These are phyloP conservation scores for Cephus cinctus DNA, from an alignment of 1,140 invertebrate species.

Conservation along the genomic window DNA sequence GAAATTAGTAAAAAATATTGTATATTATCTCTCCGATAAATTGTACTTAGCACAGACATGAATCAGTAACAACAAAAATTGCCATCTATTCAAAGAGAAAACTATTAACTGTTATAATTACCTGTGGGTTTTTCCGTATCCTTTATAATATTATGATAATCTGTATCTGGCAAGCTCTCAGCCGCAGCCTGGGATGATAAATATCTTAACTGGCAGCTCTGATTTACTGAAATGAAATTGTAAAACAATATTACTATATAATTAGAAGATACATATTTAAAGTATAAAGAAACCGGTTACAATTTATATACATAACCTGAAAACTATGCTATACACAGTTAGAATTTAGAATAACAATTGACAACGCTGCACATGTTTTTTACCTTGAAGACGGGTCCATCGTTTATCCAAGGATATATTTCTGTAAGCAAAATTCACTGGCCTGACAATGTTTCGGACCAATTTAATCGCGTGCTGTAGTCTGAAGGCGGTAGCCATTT, in stretches of 20 bases:
- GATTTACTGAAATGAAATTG: conserved; percentile 18
- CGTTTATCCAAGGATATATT: conserved; percentile 16
- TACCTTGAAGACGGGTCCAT: conserved; percentile 26
- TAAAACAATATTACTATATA: conserved; percentile 7
- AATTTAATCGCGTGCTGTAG: conserved; percentile 26
- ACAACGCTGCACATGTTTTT: conserved; percentile 1
- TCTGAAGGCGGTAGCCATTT: conserved; percentile 28
- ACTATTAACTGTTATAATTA: conserved; percentile 39
- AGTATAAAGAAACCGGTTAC: background rate
- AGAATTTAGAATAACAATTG: conserved; percentile 5
- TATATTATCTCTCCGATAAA: background rate
- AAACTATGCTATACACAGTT: background rate
- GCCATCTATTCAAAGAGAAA: no score
- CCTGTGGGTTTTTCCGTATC: conserved; percentile 61
- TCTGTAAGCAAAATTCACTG: conserved; percentile 21
- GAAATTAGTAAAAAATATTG: conserved; percentile 12
- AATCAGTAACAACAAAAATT: no score
- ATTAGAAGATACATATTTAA: conserved; percentile 4
- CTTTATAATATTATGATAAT: conserved; percentile 57
- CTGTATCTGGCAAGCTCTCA: conserved; percentile 28
- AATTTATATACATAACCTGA: background rate
- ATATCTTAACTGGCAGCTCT: conserved; percentile 21
- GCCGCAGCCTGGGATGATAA: conserved; percentile 40
- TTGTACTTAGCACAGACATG: no score
- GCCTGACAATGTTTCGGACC: conserved; percentile 27